Base-by-base conservation (phyloP, 2,888 invertebrate species). In the Troilus luridus region DNA sequence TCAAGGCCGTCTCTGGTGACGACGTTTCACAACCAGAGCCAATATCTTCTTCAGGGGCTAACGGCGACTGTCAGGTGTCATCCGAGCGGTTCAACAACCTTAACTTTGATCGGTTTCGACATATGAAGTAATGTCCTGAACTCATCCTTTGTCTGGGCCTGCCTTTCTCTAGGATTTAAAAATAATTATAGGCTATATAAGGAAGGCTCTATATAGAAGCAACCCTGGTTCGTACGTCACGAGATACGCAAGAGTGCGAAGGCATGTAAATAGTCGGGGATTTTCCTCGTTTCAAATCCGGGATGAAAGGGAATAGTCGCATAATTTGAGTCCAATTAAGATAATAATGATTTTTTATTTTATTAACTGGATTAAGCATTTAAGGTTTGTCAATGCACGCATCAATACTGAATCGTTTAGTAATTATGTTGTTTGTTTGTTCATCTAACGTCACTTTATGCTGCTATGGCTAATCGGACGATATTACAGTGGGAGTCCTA, bases 11-110 rank as follows among this genome's bases (percentile, higher is more conserved):
- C 14, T 85, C 56, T 85, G 85, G 85, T 85, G 85, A 56, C 85
- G 85, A 85, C 85, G 85, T 85, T 85, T 85, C 85, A 85, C 85
- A 85, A 85, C n/a, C 12, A 85, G 85, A 54, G 54, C 85, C 85
- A 58, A 85, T 58, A 85, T 56, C 85, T 85, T 85, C 85, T 58
- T 85, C 85, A 85, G 56, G 85, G n/a, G 56, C 56, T 58, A 54
- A 54, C 85, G 85, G n/a, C 85, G 85, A 21, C 9, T n/a, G 14
- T 17, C 56, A 85, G 85, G 56, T 85, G 85, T 85, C 85, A 56
- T 85, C 56, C 56, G 56, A 56, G 56, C 56, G 3, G 0, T n/a
- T 21, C 56, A 17, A 19, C n/a, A n/a, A 12, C 85, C 85, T 85
- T 56, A 56, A 56, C 12, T 56, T n/a, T 85, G 56, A 56, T n/a